Base-by-base conservation (phyloP, 1,140 invertebrate species). In the Macrobrachium nipponense region DNA sequence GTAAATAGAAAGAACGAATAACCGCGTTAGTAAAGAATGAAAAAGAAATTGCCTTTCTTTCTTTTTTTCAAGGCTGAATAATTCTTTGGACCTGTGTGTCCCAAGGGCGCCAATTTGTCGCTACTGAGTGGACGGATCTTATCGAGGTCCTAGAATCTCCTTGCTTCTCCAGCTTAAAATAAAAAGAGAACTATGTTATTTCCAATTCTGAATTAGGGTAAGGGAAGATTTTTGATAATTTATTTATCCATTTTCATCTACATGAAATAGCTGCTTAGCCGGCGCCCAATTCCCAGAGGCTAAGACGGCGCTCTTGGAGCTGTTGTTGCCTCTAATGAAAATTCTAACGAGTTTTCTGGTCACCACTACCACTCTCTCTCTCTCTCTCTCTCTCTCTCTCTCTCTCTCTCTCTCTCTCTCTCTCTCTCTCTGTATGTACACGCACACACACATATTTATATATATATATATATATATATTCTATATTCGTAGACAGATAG, bases 101-200 rank as follows among this genome's bases (percentile, higher is more conserved):
- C 43, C 72, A 73, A 20, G 72, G 72, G 72, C 72, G n/a, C 72
- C 72, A 73, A 73, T 73, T 73, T 73, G 72, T 73, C 18, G 72
- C 72, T 73, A 73, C 72, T 51, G 72, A 73, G 72, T 73, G 72
- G 43, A 73, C 36, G 14, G 72, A 44, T 73, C 36, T 4, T 73
- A 73, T 73, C 72, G 72, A 51, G 51, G 72, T 23, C 72, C 43
- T 7, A 14, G 15, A 43, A 73, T 23, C 36, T 15, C 11, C 11
- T 51, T 51, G 27, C 12, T 51, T 44, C 72, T 15, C 36, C 15
- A 15, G 5, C 36, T 20, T n/a, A n/a, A 51, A 3, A 51, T 0
- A 51, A 6, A 51, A 51, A 51, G 8, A 51, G 51, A 51, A 51
- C 12, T 51, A 10, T 7, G 4, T 17, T 20, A 51, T 5, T 18